Percentiles rank a stretch among this genome's conserved stretches.
phyloP scores from a whole-genome alignment of 2,888 invertebrate species.

The Sialis fuliginosa region DNA sequence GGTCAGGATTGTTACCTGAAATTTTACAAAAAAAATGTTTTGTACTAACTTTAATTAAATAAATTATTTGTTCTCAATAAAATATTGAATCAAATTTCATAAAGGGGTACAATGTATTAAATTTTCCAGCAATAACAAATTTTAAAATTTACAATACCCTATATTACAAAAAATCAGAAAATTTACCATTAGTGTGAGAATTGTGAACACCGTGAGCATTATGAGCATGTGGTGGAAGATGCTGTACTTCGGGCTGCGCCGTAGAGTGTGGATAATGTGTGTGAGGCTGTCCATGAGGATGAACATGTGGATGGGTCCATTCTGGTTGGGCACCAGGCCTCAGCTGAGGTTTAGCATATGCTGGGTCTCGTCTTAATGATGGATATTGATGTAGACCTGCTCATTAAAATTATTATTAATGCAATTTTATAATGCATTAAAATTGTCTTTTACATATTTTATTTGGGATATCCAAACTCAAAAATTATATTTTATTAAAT shows the following conservation, averaged over 20 bases:
- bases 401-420: background rate
- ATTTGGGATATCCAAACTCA: too few species aligned
- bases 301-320: constrained; percentile 18
- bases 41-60: too few species aligned
- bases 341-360: constrained; percentile 16
- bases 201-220: constrained; percentile 19
- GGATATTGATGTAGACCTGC: constrained; percentile 26
- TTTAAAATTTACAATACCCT: too few species aligned
- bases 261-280: background rate
- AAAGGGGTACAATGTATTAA: too few species aligned
- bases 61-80: too few species aligned
- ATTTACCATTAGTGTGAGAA: constrained; percentile 16
- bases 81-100: too few species aligned
- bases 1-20: too few species aligned
- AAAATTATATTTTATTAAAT: constrained; percentile 11
- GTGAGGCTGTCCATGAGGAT: constrained; percentile 13
- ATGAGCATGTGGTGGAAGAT: background rate
- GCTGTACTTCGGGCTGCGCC: background rate
- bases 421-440: too few species aligned
- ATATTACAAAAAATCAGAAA: too few species aligned
- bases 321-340: constrained; percentile 18
- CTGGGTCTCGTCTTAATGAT: constrained; percentile 28
- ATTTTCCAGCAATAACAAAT: too few species aligned
- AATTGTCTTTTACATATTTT: too few species aligned
- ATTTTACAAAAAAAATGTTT: too few species aligned